phyloP scores from a whole-genome alignment of 2,797 vertebrate genomes.

The Trachurus trachurus region DNA sequence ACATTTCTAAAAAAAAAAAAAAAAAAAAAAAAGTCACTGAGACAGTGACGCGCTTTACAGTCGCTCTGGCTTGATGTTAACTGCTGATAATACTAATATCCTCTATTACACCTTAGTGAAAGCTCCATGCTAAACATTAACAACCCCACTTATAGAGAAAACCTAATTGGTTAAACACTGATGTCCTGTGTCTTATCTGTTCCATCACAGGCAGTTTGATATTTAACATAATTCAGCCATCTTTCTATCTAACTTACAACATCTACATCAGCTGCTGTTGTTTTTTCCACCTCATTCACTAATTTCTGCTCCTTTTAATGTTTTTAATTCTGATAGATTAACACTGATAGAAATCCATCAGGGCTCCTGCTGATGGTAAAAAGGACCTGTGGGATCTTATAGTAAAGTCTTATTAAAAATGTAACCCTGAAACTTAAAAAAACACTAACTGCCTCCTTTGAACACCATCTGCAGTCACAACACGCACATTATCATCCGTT shows the following conservation, averaged over 20 bases:
- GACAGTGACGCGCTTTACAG: not conserved
- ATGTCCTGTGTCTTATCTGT: not conserved
- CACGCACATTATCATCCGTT: constrained; percentile 1
- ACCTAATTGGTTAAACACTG: too few species aligned
- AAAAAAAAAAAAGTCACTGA: not conserved
- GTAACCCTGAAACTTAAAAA: not conserved
- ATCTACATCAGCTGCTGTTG: constrained; percentile 33
- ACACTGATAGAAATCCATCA: not conserved
- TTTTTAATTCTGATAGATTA: not conserved
- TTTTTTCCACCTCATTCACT: not conserved
- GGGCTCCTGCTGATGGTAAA: not conserved
- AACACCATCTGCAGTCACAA: constrained; percentile 7
- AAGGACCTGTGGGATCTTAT: not conserved
- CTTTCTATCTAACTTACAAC: not conserved
- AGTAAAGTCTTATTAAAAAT: not conserved
- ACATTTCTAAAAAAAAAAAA: not conserved
- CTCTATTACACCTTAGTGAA: not conserved
- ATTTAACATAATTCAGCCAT: not conserved
- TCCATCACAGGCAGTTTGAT: not conserved
- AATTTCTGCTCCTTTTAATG: not conserved
- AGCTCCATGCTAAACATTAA: not conserved
- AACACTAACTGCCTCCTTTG: not conserved
- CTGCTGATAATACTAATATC: not conserved
- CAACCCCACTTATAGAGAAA: not conserved
- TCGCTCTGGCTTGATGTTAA: not conserved